Percentiles rank a stretch among this genome's conserved stretches.
Evolutionary conservation across 2,888 invertebrate genomes (phyloP).

Genomic region (Protophormia terraenovae): DNA sequence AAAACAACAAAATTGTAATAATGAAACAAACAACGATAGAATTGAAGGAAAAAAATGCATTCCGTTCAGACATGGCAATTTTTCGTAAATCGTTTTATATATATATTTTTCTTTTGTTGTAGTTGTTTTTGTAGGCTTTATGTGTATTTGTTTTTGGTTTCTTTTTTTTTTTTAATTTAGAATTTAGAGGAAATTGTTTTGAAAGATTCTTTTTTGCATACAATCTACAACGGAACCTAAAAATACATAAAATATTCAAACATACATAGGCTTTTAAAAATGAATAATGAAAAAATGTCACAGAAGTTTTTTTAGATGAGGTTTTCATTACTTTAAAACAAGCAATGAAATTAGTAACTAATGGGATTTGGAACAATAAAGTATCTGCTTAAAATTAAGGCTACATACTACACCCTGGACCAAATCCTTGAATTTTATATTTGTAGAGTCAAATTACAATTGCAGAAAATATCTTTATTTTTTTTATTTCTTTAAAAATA

Average conservation of each 20-base stretch:
- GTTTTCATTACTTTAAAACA: too few species aligned
- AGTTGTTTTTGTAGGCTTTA: neutral
- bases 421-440: too few species aligned
- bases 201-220: conserved; percentile 37
- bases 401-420: too few species aligned
- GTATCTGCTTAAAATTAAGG: too few species aligned
- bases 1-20: conserved; percentile 28
- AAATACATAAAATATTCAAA: neutral
- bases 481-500: too few species aligned
- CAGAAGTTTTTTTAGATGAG: too few species aligned
- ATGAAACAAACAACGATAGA: conserved; percentile 56
- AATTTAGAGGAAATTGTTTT: conserved; percentile 51
- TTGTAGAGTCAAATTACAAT: too few species aligned
- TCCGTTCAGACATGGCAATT: conserved; percentile 60
- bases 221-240: conserved; percentile 12
- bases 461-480: too few species aligned
- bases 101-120: neutral
- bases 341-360: too few species aligned
- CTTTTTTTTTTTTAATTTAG: conserved; percentile 14
- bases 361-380: too few species aligned
- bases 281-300: neutral
- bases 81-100: conserved; percentile 24
- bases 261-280: neutral
- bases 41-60: conserved; percentile 65
- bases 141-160: conserved; percentile 10